Evolutionary conservation across 2,113 vertebrate genomes (phyloP), one percentile per base, ranked within the genome.

Genomic region (Hypanus sabinus): DNA sequence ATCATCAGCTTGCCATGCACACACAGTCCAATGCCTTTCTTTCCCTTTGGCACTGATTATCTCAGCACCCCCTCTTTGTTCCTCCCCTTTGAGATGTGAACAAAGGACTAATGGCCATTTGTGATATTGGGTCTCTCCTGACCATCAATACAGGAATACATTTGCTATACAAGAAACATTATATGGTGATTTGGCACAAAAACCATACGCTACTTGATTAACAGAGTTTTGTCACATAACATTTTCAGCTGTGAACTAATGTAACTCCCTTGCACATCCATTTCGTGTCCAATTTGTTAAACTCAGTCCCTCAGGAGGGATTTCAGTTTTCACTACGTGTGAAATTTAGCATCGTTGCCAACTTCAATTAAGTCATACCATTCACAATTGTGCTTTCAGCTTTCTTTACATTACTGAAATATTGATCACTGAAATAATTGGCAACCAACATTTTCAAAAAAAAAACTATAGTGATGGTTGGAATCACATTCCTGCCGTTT

Each of bases 371-470:
- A 55, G 24, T 55, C 38, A 30, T 27, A 93, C 65, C 33, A 27
- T 93, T 93, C 70, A 55, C 91, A 46, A 71, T 46, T 93, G 68
- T 93, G 70, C 36, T 93, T 71, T 55, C 70, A 73, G 38, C 11
- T 9, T 75, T 27, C 68, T 55, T 38, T 33, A 33, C 70, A 46
- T 36, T 4, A 9, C 68, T 93, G 68, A 93, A 93, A 46, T 38
- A 65, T 73, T 93, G 68, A 73, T 27, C 24, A 73, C 55, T 73
- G 38, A 93, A 70, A 30, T 73, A 93, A 71, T 55, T 46, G 70
- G 91, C 38, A 73, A 55, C 20, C 71, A 93, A 46, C 10, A 55
- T 93, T 46, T 93, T 73, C 46, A 46, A 46, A 14, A 55, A 71
- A 73, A 24, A 70, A 73, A 38, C 46, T 71, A 65, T 38, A 60